These are phyloP conservation scores for Ips typographus DNA, from an alignment of 1,140 invertebrate genomes.

Conservation along the genomic window DNA sequence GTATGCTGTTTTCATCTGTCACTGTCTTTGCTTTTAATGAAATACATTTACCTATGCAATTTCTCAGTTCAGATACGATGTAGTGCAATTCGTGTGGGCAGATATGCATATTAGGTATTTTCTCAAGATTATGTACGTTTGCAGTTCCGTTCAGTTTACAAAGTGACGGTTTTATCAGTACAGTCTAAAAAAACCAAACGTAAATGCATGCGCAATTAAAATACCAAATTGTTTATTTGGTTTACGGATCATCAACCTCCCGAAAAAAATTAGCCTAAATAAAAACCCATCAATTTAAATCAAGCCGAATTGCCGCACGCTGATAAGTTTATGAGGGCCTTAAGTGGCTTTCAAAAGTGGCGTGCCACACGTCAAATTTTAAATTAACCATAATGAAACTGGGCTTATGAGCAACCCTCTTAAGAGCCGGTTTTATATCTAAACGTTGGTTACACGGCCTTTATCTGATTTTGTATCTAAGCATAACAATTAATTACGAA, in stretches of 20 bases:
- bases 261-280: slow-evolving; percentile 8
- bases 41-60: no score
- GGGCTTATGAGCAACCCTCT: slow-evolving; percentile 2
- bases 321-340: slow-evolving; percentile 27
- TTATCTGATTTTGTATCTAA: slow-evolving; percentile 21
- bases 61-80: no score
- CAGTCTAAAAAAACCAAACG: no score
- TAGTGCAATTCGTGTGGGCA: no score
- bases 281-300: slow-evolving; percentile 31
- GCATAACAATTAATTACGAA: slow-evolving; percentile 18
- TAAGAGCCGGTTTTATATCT: not conserved
- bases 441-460: not conserved
- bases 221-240: not conserved
- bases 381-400: slow-evolving; percentile 30
- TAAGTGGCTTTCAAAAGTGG: slow-evolving; percentile 30
- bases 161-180: no score
- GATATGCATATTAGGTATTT: no score
- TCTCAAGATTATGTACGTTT: no score
- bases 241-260: not conserved
- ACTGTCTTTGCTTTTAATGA: no score
- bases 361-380: slow-evolving; percentile 29
- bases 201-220: no score
- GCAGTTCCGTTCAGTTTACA: no score
- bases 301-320: slow-evolving; percentile 7
- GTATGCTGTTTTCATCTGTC: no score